A percentile compares a stretch with the other conserved stretches of the same genome.
Conservation (phyloP, 2,888 invertebrate species). For the Syrphus vitripennis region DNA sequence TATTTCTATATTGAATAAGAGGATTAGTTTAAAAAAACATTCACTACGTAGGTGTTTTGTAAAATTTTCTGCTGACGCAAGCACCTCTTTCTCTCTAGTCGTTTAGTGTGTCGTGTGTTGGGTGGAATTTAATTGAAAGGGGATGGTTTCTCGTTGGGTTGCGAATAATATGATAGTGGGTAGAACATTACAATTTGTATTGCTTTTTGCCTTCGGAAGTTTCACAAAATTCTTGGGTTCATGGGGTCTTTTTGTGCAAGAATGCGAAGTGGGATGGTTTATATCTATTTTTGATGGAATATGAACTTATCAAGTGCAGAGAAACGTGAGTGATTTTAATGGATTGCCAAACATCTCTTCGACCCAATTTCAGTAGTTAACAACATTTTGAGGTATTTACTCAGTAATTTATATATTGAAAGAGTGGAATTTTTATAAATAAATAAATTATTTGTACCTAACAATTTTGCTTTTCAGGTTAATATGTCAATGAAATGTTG, state of each 20-base stretch:
- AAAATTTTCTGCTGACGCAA: slow-evolving; percentile 11
- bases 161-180: background rate
- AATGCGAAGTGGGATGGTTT: background rate
- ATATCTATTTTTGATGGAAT: background rate
- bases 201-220: background rate
- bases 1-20: background rate
- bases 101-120: background rate
- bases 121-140: background rate
- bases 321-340: background rate
- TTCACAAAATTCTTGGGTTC: background rate
- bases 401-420: background rate
- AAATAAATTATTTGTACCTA: background rate
- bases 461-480: background rate
- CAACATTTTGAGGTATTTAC: background rate
- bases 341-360: background rate
- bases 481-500: background rate
- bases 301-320: background rate
- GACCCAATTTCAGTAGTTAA: background rate
- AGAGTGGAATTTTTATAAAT: background rate
- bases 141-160: background rate
- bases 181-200: background rate
- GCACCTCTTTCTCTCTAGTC: background rate
- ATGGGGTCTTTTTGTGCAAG: background rate
- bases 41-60: background rate
- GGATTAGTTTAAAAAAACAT: background rate